A percentile compares a stretch with the other conserved stretches of the same genome.
phyloP scores from a whole-genome alignment of 2,797 vertebrate genomes.

The Aeoliscus strigatus region DNA sequence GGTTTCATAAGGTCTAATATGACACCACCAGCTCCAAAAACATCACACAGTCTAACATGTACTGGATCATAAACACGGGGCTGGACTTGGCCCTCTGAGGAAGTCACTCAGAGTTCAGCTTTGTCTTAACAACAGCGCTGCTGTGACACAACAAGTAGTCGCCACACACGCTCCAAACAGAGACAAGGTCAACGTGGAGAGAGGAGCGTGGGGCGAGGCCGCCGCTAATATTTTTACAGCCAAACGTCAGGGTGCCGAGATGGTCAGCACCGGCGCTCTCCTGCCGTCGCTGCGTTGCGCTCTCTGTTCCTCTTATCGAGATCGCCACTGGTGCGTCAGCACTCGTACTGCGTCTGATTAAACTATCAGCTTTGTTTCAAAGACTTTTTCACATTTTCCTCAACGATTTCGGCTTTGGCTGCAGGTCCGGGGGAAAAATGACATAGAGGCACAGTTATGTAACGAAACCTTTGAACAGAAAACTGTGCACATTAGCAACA shows the following conservation, averaged over 20 bases:
- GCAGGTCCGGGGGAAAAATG: conserved; percentile 3
- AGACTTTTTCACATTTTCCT: conserved; percentile 1
- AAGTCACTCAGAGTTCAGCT: conserved; percentile 59
- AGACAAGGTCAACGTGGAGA: conserved; percentile 28
- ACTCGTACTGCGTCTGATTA: conserved; percentile 2
- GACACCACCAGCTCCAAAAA: too few relatives aligned
- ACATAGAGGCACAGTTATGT: conserved; percentile 3
- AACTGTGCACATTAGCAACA: not conserved
- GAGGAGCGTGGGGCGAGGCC: conserved; percentile 18
- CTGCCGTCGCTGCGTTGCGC: conserved; percentile 25
- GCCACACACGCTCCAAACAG: conserved; percentile 33
- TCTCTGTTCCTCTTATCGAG: conserved; percentile 5
- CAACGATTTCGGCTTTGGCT: conserved; percentile 12
- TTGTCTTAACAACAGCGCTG: conserved; percentile 49
- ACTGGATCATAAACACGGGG: conserved; percentile 44
- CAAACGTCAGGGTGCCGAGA: conserved; percentile 22
- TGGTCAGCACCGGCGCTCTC: conserved; percentile 30
- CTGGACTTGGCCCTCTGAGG: conserved; percentile 38
- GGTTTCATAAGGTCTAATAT: too few relatives aligned
- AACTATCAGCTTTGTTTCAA: not conserved
- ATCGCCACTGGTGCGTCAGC: not conserved
- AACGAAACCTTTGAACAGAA: conserved; percentile 2
- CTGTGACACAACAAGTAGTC: conserved; percentile 44
- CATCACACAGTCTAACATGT: conserved; percentile 40
- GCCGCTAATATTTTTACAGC: conserved; percentile 41